phyloP scores from a whole-genome alignment of 2,797 vertebrate genomes.

The Catharus ustulatus region DNA sequence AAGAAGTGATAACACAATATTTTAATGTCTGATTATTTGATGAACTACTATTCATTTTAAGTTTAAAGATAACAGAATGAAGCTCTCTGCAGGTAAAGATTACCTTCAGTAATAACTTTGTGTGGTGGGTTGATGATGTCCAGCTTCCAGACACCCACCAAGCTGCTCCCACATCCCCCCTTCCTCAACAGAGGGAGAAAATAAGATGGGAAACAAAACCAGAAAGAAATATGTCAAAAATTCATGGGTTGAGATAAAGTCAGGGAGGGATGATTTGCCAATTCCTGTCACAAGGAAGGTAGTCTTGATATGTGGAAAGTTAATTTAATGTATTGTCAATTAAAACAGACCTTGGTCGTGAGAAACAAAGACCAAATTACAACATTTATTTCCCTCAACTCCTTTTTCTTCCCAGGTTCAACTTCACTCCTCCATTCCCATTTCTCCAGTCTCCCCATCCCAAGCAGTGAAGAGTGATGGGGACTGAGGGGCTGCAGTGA shows the following conservation, averaged over 20 bases:
- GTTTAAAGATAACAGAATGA: not conserved
- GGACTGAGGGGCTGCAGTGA: not conserved
- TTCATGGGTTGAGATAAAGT: not conserved
- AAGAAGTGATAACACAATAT: not conserved
- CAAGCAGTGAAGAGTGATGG: not conserved
- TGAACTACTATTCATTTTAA: not conserved
- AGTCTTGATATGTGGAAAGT: not conserved
- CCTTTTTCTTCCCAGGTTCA: not conserved
- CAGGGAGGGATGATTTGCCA: not conserved
- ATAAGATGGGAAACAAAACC: not conserved
- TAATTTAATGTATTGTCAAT: not conserved
- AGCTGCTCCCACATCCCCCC: not conserved
- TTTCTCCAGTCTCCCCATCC: not conserved
- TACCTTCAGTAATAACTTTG: not conserved
- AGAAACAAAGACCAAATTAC: not conserved
- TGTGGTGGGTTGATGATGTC: not conserved
- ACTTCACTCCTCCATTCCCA: not conserved
- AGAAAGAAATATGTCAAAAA: not conserved
- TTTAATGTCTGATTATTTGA: not conserved
- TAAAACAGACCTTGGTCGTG: not conserved
- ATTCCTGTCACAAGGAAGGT: not conserved
- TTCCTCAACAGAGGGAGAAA: not conserved
- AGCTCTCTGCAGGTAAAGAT: not conserved
- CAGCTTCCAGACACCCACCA: not conserved
- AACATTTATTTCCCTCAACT: fast-evolving